Evolutionary conservation across 1,140 invertebrate genomes (phyloP), one percentile per base, ranked within the genome.

Genomic region (Archegozetes longisetosus): DNA sequence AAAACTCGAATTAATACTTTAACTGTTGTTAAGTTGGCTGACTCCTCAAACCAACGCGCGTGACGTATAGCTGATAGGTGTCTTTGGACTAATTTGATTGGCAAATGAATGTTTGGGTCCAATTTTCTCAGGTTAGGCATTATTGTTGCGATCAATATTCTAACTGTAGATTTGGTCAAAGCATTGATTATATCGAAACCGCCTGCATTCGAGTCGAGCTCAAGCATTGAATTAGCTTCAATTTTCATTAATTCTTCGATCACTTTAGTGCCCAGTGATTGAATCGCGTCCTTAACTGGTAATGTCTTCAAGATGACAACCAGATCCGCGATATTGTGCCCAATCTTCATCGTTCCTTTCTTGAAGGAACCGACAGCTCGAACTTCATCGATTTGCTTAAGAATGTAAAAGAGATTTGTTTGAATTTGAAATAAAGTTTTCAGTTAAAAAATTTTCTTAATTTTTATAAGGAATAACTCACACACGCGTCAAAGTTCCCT

Each of bases 231-330:
- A 29, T 72, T 64, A 3, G 75, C 72, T 57, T 79, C 77, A 60
- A 73, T 65, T 13, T 64, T 76, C 68, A 83, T 87, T 0, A 95
- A 72, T 64, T 93, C 89, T 52, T 86, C 83, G 58, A 82, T 75
- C 56, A 93, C 86, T 75, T 91, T 92, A 62, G 84, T 87, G 0
- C 87, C 87, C 1, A 96, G 73, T 1, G 87, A 86, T 69, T 91
- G 85, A 0, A 96, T 88, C 3, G 91, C 87, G 69, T 96, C 92
- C 70, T 88, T 72, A 74, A 65, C 25, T 1, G 95, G 95, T 48
- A 98, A 71, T 0, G 93, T 96, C 77, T 97, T 97, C n/a, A 98
- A 77, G 66, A 98, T 94, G 12, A 98, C 89, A 3, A 98, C 92
- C 65, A 98, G 85, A 71, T 98, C 93, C 22, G 93, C 94, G 0